Evolutionary conservation across 1,140 invertebrate genomes (phyloP), one percentile per base, ranked within the genome.

Genomic region (Bombus terrestris): DNA sequence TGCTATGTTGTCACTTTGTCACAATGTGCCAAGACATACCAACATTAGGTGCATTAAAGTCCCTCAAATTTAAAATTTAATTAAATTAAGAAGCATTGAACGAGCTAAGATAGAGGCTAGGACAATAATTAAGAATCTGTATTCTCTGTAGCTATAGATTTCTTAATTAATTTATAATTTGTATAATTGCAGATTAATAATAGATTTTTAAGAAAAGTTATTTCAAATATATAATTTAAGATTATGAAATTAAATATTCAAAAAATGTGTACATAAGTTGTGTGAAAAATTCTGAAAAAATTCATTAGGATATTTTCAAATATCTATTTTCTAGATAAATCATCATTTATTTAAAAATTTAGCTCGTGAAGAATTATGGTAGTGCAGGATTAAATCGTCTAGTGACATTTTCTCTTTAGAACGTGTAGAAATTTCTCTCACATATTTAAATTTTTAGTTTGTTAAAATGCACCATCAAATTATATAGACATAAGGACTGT

Each of bases 1-100:
- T 71, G 64, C 13, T 25, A 13, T 69, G n/a, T 73, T 73, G 68
- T 71, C 68, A 59, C 10, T 32, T 73, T 73, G 37, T 71, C 68
- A 59, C 10, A 41, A 53, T 28, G 66, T 25, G 1, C 10, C 6
- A 8, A 69, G 47, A 75, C 41, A 18, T 83, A 57, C 81, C 62
- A 68, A 77, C 73, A n/a, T 66, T 25, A 43, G 3, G 15, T 10
- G n/a, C 25, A 76, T 53, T 53, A 59, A 76, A 39, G 25, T 76
- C 10, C 53, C 53, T 37, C 15, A 9, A 37, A 35, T 25, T 37
- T 68, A 37, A 53, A 53, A 68, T 68, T 62, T 12, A 62, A 62
- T 4, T 13, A 28, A 62, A 62, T 28, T 4, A 12, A 62, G 4
- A 28, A 62, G 10, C 1, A 9, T 62, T 10, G 8, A 37, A 12